Evolutionary conservation across 2,113 vertebrate genomes (phyloP).

Genomic region (Fregetta grallaria): DNA sequence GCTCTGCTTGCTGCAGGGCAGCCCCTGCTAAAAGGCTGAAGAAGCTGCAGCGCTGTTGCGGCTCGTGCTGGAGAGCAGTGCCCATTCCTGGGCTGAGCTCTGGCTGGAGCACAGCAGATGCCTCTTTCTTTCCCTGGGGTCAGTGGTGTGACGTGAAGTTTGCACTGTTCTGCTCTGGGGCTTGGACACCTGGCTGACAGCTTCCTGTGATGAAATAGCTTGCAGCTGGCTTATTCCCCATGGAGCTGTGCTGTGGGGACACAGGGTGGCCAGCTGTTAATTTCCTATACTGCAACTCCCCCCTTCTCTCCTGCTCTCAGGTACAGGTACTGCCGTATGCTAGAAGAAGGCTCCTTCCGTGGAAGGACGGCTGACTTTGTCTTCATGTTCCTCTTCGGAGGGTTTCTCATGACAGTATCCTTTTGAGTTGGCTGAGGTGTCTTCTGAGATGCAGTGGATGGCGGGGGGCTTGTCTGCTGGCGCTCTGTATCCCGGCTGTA

Average conservation of each 20-base stretch:
- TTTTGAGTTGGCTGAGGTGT: slow-evolving; percentile 27
- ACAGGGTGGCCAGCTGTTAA: not conserved
- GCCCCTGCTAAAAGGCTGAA: not conserved
- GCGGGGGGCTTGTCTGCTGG: not conserved
- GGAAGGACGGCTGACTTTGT: slow-evolving; percentile 88
- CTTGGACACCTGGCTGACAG: not conserved
- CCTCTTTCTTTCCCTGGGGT: not conserved
- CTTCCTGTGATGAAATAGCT: not conserved
- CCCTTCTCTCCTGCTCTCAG: slow-evolving; percentile 63
- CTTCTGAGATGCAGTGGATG: not conserved
- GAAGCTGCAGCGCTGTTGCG: not conserved
- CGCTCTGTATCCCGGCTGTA: rapidly evolving
- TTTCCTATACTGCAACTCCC: slow-evolving; percentile 74
- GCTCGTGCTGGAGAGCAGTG: not conserved
- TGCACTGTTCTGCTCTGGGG: not conserved
- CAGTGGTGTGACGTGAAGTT: not conserved
- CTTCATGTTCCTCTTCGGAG: slow-evolving; percentile 90
- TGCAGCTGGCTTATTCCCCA: not conserved
- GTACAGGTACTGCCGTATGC: slow-evolving; percentile 88
- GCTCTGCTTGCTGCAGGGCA: not conserved
- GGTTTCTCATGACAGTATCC: slow-evolving; percentile 87
- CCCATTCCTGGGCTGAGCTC: not conserved
- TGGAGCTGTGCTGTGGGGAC: not conserved
- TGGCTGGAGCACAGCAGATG: not conserved
- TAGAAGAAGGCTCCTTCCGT: slow-evolving; percentile 88